Evolutionary conservation across 2,113 vertebrate genomes (phyloP).

Genomic region (Lates calcarifer): DNA sequence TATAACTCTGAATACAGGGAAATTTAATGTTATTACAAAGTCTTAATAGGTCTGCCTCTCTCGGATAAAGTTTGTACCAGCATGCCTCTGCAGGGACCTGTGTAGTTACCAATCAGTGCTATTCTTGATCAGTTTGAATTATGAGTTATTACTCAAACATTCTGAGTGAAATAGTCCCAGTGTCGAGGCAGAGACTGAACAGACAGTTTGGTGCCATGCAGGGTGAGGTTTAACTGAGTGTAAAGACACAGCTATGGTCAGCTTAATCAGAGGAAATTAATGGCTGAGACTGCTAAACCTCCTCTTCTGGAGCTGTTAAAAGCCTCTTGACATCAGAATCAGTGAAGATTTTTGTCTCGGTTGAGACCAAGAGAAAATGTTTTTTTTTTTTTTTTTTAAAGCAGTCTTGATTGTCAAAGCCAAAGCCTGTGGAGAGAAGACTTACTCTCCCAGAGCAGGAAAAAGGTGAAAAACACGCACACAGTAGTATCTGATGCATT

Average conservation of each 20-base stretch:
- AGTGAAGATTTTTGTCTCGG: conserved; percentile 5
- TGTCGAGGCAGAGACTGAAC: background rate
- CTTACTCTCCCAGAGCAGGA: background rate
- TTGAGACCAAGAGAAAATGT: conserved; percentile 5
- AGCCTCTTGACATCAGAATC: conserved; percentile 35
- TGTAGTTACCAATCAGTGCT: conserved; percentile 24
- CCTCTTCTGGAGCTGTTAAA: conserved; percentile 22
- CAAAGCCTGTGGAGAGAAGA: background rate
- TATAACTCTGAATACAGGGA: background rate
- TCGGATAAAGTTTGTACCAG: background rate
- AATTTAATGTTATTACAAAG: conserved; percentile 7
- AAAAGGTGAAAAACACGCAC: background rate
- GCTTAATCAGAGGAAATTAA: conserved; percentile 29
- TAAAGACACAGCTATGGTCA: conserved; percentile 26
- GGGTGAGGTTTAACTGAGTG: conserved; percentile 16
- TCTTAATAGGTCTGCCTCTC: background rate
- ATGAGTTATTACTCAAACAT: conserved; percentile 1
- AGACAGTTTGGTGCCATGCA: conserved; percentile 1
- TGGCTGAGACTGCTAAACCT: conserved; percentile 16
- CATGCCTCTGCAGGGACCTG: conserved; percentile 14
- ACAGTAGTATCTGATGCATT: conserved; percentile 2
- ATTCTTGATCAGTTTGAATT: conserved; percentile 20
- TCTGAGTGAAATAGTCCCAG: background rate
- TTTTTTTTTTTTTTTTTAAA: too few species aligned
- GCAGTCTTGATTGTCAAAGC: background rate